These are phyloP conservation scores for Oreohelix idahoensis DNA, from an alignment of 1,140 invertebrate species.

Conservation along the genomic window DNA sequence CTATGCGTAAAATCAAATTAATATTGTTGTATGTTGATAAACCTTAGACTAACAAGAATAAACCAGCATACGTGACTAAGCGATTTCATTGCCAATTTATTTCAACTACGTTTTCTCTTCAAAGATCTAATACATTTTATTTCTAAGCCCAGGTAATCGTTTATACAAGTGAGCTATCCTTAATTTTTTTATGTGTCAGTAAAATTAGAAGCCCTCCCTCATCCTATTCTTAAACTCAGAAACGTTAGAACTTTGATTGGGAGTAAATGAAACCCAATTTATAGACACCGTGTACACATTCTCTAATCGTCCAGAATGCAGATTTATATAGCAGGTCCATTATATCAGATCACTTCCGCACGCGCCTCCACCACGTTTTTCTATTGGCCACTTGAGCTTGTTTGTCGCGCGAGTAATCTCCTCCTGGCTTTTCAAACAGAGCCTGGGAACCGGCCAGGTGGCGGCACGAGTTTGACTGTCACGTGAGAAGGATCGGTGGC, in stretches of 20 bases:
- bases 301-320: not conserved
- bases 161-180: not conserved
- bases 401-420: conserved; percentile 31
- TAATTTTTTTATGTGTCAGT: not conserved
- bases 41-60: too few relatives aligned
- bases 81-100: too few relatives aligned
- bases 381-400: conserved; percentile 31
- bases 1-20: too few relatives aligned
- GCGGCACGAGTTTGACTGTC: not conserved
- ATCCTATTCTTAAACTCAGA: not conserved
- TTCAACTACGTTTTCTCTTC: too few relatives aligned
- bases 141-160: not conserved
- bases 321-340: not conserved
- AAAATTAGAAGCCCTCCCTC: not conserved
- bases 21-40: too few relatives aligned
- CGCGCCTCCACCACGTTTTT: conserved; percentile 22
- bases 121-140: too few relatives aligned
- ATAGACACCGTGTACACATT: not conserved
- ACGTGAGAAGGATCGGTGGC: conserved; percentile 9
- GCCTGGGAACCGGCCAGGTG: conserved; percentile 28
- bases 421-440: conserved; percentile 39
- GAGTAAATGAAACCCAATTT: not conserved
- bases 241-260: conserved; percentile 10
- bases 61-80: too few relatives aligned
- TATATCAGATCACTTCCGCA: conserved; percentile 20